Evolutionary conservation across 2,113 vertebrate species (phyloP).

Genomic region (Lepisosteus osseus): DNA sequence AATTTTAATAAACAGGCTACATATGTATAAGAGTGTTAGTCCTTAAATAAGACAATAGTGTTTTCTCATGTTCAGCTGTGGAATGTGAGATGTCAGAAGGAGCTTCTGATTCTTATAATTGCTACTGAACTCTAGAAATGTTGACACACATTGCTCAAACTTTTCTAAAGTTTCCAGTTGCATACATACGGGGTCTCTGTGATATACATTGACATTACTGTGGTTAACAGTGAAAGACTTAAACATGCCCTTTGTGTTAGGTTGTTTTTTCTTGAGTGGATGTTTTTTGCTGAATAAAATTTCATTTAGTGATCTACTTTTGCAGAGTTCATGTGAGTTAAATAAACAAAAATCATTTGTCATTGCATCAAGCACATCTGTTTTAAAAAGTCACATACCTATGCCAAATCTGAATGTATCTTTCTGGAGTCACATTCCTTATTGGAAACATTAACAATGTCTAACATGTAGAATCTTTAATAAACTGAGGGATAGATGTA

Average conservation of each 20-base stretch:
- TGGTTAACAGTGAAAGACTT: not conserved
- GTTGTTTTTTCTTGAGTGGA: not conserved
- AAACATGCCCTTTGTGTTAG: not conserved
- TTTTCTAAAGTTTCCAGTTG: not conserved
- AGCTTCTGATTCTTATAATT: not conserved
- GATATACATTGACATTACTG: not conserved
- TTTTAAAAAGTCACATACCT: not conserved
- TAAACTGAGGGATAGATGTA: no score
- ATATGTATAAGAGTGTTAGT: not conserved
- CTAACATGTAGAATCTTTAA: no score
- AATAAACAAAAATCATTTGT: not conserved
- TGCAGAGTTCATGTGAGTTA: slow-evolving; percentile 1
- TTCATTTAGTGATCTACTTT: not conserved
- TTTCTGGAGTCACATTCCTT: not conserved
- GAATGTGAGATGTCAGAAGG: not conserved
- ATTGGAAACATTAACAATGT: no score
- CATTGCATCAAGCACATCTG: slow-evolving; percentile 2
- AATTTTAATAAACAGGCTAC: no score
- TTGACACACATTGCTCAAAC: slow-evolving; percentile 9
- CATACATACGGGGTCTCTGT: not conserved
- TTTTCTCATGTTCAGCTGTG: slow-evolving; percentile 5
- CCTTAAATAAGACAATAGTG: not conserved
- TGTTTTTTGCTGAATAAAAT: not conserved
- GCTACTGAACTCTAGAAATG: slow-evolving; percentile 4
- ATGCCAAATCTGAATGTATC: not conserved